Percentiles rank a stretch among this genome's conserved stretches.
phyloP scores from a whole-genome alignment of 2,888 invertebrate species.

The Chironomus riparius region DNA sequence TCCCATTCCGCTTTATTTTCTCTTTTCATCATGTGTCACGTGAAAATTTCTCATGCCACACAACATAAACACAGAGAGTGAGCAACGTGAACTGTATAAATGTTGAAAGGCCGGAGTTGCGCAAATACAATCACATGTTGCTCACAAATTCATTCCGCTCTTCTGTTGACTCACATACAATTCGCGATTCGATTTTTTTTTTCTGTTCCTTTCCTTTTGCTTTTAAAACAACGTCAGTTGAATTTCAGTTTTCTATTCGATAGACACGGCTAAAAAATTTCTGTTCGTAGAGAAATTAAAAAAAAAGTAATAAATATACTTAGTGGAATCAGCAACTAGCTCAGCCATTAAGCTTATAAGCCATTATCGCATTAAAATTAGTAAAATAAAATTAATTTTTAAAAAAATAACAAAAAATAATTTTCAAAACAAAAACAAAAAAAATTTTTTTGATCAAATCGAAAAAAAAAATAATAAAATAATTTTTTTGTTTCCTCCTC shows the following conservation, averaged over 20 bases:
- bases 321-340: conserved; percentile 17
- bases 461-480: neutral
- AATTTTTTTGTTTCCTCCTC: neutral
- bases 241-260: conserved; percentile 20
- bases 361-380: neutral
- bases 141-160: neutral
- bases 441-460: neutral
- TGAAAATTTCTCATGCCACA: conserved; percentile 17
- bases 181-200: conserved; percentile 18
- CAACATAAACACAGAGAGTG: conserved; percentile 3
- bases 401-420: neutral
- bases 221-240: neutral
- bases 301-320: neutral
- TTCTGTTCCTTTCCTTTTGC: neutral
- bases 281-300: conserved; percentile 4
- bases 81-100: conserved; percentile 5
- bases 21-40: neutral
- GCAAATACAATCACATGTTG: conserved; percentile 6
- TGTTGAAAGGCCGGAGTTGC: neutral
- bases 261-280: conserved; percentile 13
- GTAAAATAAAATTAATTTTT: neutral
- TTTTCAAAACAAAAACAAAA: neutral
- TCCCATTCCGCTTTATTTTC: neutral
- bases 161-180: neutral
- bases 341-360: neutral